These are phyloP conservation scores for Apogon talboti DNA, from an alignment of 2,797 vertebrate genomes.

Conservation along the genomic window DNA sequence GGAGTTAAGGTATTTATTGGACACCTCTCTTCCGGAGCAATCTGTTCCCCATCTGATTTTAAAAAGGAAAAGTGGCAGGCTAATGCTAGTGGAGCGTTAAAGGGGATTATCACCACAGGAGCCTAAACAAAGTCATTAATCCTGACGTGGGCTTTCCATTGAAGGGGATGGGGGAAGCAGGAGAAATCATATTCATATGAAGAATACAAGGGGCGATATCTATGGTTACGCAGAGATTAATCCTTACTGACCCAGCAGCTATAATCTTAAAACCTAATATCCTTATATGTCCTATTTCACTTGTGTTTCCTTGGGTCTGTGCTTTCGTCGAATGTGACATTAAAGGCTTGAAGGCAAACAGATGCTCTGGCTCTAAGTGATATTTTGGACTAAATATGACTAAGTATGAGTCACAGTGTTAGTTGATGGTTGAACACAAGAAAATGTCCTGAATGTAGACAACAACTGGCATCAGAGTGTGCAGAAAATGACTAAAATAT, in stretches of 20 bases:
- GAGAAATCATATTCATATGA: conserved; percentile 17
- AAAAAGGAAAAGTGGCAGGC: conserved; percentile 31
- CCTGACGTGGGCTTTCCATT: conserved; percentile 31
- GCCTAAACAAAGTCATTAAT: conserved; percentile 61
- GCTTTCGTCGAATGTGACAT: conserved; percentile 39
- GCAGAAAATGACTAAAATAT: conserved; percentile 4
- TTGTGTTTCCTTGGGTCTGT: not conserved
- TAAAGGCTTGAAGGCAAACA: conserved; percentile 36
- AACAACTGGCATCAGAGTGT: not conserved
- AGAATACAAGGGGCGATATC: conserved; percentile 1
- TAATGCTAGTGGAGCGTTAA: conserved; percentile 44
- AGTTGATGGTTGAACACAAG: conserved; percentile 4
- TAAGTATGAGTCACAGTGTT: conserved; percentile 46
- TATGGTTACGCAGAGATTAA: conserved; percentile 27
- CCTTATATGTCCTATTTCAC: conserved; percentile 5
- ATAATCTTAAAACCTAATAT: conserved; percentile 28
- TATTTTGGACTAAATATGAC: conserved; percentile 41
- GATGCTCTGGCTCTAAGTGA: conserved; percentile 35
- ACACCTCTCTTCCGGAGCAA: conserved; percentile 51
- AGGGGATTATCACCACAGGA: conserved; percentile 51
- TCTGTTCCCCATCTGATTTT: conserved; percentile 53
- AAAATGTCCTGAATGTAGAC: conserved; percentile 33
- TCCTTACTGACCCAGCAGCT: conserved; percentile 14
- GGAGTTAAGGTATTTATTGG: conserved; percentile 42
- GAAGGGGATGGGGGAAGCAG: not conserved